Evolutionary conservation across 2,888 invertebrate genomes (phyloP).

Genomic region (Coronaproctus castanopsis): DNA sequence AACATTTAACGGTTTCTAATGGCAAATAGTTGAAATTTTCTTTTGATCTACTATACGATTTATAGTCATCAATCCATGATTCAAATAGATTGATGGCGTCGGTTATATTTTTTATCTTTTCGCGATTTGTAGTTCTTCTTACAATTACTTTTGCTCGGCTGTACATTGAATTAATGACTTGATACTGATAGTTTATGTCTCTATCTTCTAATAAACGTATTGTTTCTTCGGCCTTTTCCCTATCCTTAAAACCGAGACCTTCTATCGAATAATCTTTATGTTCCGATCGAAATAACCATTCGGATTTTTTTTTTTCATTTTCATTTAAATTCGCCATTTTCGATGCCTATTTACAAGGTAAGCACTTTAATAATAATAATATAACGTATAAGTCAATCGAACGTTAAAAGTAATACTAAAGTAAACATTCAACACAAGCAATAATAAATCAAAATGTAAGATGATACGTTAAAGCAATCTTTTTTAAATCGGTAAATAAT

Average conservation of each 20-base stretch:
- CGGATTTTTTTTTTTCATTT: too few relatives aligned
- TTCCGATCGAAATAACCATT: slow-evolving; percentile 22
- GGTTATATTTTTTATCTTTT: slow-evolving; percentile 50
- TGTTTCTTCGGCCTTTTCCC: slow-evolving; percentile 47
- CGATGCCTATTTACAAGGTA: too few relatives aligned
- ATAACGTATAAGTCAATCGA: too few relatives aligned
- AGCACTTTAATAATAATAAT: too few relatives aligned
- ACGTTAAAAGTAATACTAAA: too few relatives aligned
- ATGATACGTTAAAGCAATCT: too few relatives aligned
- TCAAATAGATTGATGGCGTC: slow-evolving; percentile 49
- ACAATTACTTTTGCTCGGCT: slow-evolving; percentile 23
- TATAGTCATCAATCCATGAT: slow-evolving; percentile 51
- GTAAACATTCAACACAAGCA: too few relatives aligned
- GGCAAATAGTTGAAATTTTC: slow-evolving; percentile 49
- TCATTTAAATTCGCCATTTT: too few relatives aligned
- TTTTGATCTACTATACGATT: slow-evolving; percentile 40
- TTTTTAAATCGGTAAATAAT: too few relatives aligned
- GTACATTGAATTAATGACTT: slow-evolving; percentile 27
- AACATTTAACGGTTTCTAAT: slow-evolving; percentile 35
- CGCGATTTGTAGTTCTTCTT: slow-evolving; percentile 51
- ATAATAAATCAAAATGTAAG: too few relatives aligned
- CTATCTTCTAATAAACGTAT: slow-evolving; percentile 44
- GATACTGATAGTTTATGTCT: slow-evolving; percentile 54
- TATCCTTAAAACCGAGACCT: slow-evolving; percentile 57
- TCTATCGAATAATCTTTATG: slow-evolving; percentile 36